These are phyloP conservation scores for Amorpha juglandis DNA, from an alignment of 2,888 invertebrate genomes.

Conservation along the genomic window DNA sequence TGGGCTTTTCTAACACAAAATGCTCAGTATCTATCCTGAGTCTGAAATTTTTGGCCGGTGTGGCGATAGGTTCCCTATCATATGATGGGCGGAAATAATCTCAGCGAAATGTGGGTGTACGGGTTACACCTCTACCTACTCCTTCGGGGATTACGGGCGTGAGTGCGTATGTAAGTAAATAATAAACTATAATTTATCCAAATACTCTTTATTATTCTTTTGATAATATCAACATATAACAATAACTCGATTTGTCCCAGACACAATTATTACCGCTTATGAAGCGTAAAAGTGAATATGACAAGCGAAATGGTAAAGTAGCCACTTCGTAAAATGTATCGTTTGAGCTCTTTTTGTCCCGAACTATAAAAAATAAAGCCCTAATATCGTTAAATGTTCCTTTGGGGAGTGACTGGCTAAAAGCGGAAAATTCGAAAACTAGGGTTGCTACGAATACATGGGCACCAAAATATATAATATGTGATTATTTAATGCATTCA, in stretches of 20 bases:
- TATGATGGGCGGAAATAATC: no score
- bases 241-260: neutral
- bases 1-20: no score
- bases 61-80: no score
- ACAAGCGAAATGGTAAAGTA: conserved; percentile 63
- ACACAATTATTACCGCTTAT: conserved; percentile 28
- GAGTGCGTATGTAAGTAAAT: no score
- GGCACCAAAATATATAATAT: neutral
- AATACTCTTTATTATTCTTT: neutral
- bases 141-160: no score
- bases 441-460: conserved; percentile 51
- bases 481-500: no score
- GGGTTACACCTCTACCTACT: no score
- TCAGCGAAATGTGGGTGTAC: no score
- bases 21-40: no score
- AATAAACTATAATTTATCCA: no score
- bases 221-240: neutral
- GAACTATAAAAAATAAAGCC: conserved; percentile 84
- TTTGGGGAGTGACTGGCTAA: conserved; percentile 81
- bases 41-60: no score
- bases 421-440: conserved; percentile 61
- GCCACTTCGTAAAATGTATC: conserved; percentile 75
- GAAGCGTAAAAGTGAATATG: conserved; percentile 54
- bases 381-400: conserved; percentile 83
- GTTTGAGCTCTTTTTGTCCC: conserved; percentile 75